A percentile compares a stretch with the other conserved stretches of the same genome.
Evolutionary conservation across 1,140 invertebrate species (phyloP).

Genomic region (Mesaphorura yosii): DNA sequence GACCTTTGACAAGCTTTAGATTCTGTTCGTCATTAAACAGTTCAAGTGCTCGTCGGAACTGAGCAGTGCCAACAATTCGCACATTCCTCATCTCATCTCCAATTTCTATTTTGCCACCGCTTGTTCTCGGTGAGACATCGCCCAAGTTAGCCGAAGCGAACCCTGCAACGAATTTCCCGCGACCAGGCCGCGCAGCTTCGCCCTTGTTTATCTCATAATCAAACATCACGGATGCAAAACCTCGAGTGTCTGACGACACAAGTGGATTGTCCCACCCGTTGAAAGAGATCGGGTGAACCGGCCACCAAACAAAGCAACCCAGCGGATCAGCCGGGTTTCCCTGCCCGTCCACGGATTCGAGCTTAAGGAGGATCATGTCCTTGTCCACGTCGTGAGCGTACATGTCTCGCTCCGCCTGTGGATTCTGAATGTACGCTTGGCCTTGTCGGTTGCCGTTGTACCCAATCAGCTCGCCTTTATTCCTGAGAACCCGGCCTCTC

Average conservation of each 20-base stretch:
- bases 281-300: conserved; percentile 12
- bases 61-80: not conserved
- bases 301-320: conserved; percentile 9
- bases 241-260: conserved; percentile 7
- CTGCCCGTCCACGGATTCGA: not conserved
- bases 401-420: conserved; percentile 2
- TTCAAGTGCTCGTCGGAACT: conserved; percentile 4
- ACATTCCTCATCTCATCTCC: not conserved
- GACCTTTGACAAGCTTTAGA: not conserved
- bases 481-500: not conserved
- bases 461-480: not conserved
- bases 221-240: conserved; percentile 7
- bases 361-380: conserved; percentile 3
- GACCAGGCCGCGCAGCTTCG: conserved; percentile 1
- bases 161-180: conserved; percentile 13
- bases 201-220: conserved; percentile 12
- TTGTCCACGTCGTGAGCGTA: conserved; percentile 1
- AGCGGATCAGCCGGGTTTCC: no score
- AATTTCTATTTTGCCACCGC: not conserved
- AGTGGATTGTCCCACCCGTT: conserved; percentile 5
- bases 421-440: not conserved
- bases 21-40: conserved; percentile 6
- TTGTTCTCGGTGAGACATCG: conserved; percentile 4
- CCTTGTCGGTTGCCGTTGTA: conserved; percentile 4
- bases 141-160: conserved; percentile 16